Conservation (phyloP, 2,113 vertebrate species). For the Triplophysa rosa region DNA sequence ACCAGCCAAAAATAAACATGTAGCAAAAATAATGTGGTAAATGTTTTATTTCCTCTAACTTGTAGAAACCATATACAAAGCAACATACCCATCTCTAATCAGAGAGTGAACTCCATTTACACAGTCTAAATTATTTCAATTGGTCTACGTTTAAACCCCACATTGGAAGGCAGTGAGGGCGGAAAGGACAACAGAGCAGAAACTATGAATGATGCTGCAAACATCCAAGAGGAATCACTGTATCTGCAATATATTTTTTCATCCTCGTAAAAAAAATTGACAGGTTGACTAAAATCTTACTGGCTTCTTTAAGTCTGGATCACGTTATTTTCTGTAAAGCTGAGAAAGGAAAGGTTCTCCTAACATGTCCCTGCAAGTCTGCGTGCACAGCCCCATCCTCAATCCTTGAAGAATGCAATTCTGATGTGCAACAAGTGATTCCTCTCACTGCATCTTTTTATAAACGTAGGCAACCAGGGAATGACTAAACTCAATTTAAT, state of each 20-base stretch:
- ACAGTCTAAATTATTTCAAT: slow-evolving; percentile 4
- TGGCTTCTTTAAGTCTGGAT: neutral
- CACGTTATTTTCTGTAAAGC: neutral
- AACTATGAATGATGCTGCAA: slow-evolving; percentile 28
- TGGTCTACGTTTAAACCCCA: slow-evolving; percentile 32
- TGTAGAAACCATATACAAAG: slow-evolving; percentile 75
- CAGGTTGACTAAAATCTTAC: slow-evolving; percentile 16
- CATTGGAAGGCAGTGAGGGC: slow-evolving; percentile 22
- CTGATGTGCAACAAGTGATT: neutral
- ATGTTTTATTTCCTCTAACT: slow-evolving; percentile 72
- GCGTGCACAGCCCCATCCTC: neutral
- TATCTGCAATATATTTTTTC: slow-evolving; percentile 9
- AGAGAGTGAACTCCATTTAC: slow-evolving; percentile 41
- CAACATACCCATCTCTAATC: slow-evolving; percentile 45
- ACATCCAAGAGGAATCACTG: slow-evolving; percentile 28
- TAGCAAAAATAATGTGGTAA: slow-evolving; percentile 58
- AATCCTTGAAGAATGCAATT: neutral
- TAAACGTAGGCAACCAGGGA: neutral
- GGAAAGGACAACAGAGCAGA: slow-evolving; percentile 24
- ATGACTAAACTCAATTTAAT: slow-evolving; percentile 14
- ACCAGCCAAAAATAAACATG: slow-evolving; percentile 1
- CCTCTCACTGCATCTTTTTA: neutral
- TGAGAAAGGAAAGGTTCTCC: neutral
- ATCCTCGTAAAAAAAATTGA: slow-evolving; percentile 16
- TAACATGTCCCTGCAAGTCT: neutral